phyloP scores from a whole-genome alignment of 1,140 invertebrate species.

The Coboldia fuscipes region DNA sequence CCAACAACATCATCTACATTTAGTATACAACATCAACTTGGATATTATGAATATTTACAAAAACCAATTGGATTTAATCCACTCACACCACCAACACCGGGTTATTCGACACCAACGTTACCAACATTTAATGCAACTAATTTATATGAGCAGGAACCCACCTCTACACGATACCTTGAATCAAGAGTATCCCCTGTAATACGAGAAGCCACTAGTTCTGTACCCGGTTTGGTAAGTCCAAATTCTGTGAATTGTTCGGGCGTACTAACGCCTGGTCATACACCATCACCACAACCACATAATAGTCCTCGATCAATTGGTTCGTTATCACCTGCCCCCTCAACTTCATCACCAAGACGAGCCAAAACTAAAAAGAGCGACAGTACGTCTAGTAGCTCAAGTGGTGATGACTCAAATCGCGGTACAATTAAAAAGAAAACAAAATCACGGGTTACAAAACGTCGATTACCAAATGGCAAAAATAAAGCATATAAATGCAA shows the following conservation, averaged over 20 bases:
- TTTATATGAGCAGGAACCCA: constrained; percentile 18
- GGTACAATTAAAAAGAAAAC: background rate
- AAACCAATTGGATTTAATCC: constrained; percentile 20
- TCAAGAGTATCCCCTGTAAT: constrained; percentile 16
- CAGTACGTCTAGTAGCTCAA: constrained; percentile 7
- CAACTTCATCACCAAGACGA: constrained; percentile 19
- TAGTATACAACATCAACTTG: too few relatives aligned
- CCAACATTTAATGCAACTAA: constrained; percentile 19
- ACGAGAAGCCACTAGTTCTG: constrained; percentile 5
- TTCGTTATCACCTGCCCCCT: too few relatives aligned
- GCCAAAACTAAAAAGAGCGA: constrained; percentile 18
- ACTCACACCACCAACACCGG: constrained; percentile 24
- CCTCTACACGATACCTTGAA: background rate
- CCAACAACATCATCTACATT: too few relatives aligned
- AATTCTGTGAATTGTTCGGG: too few relatives aligned
- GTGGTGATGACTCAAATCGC: background rate
- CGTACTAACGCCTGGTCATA: constrained; percentile 13
- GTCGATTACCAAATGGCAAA: constrained; percentile 63
- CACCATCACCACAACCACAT: constrained; percentile 23
- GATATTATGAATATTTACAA: constrained; percentile 13
- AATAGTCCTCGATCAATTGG: constrained; percentile 32
- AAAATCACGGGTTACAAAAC: constrained; percentile 29
- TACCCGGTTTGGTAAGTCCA: too few relatives aligned
- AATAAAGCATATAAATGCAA: constrained; percentile 83
- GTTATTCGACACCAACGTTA: constrained; percentile 22